Evolutionary conservation across 2,113 vertebrate species (phyloP).

Genomic region (Fukomys damarensis): DNA sequence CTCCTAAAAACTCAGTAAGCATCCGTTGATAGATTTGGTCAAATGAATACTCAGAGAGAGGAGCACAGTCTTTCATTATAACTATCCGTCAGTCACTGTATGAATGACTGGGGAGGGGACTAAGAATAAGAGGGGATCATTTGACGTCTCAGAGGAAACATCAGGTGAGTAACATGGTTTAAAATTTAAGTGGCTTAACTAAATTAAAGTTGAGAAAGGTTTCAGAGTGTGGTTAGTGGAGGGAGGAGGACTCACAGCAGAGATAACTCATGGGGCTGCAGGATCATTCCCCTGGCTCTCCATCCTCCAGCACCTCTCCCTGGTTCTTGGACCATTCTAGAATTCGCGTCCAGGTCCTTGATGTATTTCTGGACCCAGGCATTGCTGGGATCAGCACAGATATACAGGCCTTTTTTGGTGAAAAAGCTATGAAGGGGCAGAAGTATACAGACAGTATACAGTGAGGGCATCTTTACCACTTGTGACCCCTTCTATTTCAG

Average conservation of each 20-base stretch:
- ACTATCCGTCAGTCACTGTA: not conserved
- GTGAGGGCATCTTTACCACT: not conserved
- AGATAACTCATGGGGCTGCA: not conserved
- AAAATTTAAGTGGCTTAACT: not conserved
- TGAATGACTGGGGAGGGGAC: not conserved
- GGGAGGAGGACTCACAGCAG: not conserved
- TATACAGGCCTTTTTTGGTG: fast-evolving
- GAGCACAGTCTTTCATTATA: not conserved
- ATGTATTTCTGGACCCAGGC: conserved; percentile 17
- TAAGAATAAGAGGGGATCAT: not conserved
- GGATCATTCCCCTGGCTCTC: not conserved
- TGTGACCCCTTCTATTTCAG: not conserved
- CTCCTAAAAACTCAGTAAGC: not conserved
- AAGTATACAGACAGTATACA: not conserved
- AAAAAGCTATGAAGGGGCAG: not conserved
- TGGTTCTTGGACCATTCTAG: not conserved
- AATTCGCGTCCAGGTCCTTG: not conserved
- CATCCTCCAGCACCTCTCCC: not conserved
- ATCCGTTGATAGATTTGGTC: not conserved
- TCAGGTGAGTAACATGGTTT: not conserved
- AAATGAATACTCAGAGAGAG: not conserved
- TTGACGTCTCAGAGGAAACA: not conserved
- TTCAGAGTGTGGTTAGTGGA: not conserved
- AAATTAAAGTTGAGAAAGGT: not conserved
- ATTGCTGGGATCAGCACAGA: not conserved